Evolutionary conservation across 2,888 invertebrate species (phyloP), one percentile per base, ranked within the genome.

Genomic region (Ormyrus thymus): DNA sequence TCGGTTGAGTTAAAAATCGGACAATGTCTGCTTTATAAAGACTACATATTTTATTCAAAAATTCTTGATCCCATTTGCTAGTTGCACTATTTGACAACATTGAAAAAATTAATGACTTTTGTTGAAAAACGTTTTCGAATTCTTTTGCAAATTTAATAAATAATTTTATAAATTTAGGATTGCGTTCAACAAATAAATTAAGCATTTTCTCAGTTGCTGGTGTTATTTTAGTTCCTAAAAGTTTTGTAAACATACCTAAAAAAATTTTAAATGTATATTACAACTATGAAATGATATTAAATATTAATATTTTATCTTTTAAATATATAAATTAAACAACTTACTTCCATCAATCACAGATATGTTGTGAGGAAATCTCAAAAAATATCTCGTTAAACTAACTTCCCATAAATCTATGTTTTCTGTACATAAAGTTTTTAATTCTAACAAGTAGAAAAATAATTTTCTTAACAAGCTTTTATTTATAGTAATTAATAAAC

Each of bases 101-200:
- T 0, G 94, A 93, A 83, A 95, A 92, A 2, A 94, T 91, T 1
- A 94, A 86, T 84, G 94, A 93, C 85, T 93, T 92, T 85, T 93
- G 93, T 10, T 91, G 89, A 59, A 93, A 87, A 66, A 92, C 88
- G 69, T 91, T 91, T 0, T 91, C 86, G 81, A 83, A 81, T 6
- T 87, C 90, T 1, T 84, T 80, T 0, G 92, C 86, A 86, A 92
- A 90, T 83, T 92, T 90, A 79, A 90, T 89, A 78, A 93, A 91
- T 48, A 90, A 84, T 13, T 90, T 86, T 81, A 92, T 89, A 10
- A 92, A 90, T 82, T 90, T 91, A 5, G 84, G 82, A 85, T 93
- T 92, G 81, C 91, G 91, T 84, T 92, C 92, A 6, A 94, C 87
- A n/a, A 95, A 85, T 70, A 93, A 90, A 2, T 92, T 89, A 10